Conservation (phyloP, 2,797 vertebrate genomes). For the Hoplostethus mediterraneus region DNA sequence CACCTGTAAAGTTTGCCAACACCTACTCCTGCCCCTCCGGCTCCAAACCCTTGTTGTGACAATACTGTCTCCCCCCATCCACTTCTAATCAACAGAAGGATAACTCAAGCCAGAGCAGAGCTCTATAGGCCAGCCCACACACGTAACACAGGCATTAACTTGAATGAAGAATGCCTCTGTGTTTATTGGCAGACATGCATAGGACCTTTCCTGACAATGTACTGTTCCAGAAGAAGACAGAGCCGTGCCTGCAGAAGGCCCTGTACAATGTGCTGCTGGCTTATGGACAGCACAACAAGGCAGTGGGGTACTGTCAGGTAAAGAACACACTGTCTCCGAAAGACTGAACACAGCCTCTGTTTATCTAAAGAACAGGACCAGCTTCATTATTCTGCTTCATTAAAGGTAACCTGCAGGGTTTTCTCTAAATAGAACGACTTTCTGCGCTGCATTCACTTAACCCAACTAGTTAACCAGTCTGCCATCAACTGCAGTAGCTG, state of each 20-base stretch:
- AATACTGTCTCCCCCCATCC: too few relatives aligned
- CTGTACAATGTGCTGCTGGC: constrained; percentile 93
- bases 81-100: neutral
- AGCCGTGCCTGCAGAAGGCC: constrained; percentile 87
- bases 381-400: constrained; percentile 2
- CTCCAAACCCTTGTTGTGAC: too few relatives aligned
- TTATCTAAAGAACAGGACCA: constrained; percentile 42
- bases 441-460: neutral
- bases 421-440: neutral
- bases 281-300: constrained; percentile 91
- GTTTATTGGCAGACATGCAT: constrained; percentile 88
- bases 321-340: constrained; percentile 8
- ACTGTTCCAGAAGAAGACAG: constrained; percentile 87
- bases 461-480: neutral
- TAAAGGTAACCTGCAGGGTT: neutral
- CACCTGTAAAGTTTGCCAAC: too few relatives aligned
- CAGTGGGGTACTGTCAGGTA: constrained; percentile 97
- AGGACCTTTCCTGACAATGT: constrained; percentile 97
- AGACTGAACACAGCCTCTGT: constrained; percentile 18
- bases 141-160: too few relatives aligned
- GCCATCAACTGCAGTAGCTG: too few relatives aligned
- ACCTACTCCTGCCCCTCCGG: too few relatives aligned
- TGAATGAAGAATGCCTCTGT: neutral
- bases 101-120: neutral
- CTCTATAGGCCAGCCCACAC: too few relatives aligned